Evolutionary conservation across 2,888 invertebrate genomes (phyloP).

Genomic region (Andrena hattorfiana): DNA sequence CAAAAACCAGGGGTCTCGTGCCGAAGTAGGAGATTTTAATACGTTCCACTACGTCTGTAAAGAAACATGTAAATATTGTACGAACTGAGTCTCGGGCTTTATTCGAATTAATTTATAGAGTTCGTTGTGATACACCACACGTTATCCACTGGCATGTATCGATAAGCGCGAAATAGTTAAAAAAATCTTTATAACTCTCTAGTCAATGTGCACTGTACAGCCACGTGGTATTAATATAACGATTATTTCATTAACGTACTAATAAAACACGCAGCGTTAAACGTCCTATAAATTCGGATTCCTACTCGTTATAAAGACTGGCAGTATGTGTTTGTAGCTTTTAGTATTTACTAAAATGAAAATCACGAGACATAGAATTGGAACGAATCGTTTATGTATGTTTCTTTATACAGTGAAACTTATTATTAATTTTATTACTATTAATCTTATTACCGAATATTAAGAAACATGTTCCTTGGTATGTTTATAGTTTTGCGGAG

Average conservation of each 20-base stretch:
- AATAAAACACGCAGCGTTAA: slow-evolving; percentile 59
- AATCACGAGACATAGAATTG: slow-evolving; percentile 25
- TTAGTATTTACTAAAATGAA: slow-evolving; percentile 16
- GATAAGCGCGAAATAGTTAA: slow-evolving; percentile 40
- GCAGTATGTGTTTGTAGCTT: slow-evolving; percentile 11
- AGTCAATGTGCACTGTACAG: slow-evolving; percentile 78
- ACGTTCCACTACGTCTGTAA: slow-evolving; percentile 54
- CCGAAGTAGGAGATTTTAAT: slow-evolving; percentile 76
- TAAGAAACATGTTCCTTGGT: slow-evolving; percentile 48
- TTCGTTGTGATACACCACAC: slow-evolving; percentile 48
- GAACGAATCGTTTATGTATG: slow-evolving; percentile 27
- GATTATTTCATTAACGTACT: slow-evolving; percentile 71
- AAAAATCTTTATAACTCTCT: slow-evolving; percentile 74
- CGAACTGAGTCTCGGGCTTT: slow-evolving; percentile 46
- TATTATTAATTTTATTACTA: slow-evolving; percentile 42
- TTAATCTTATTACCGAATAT: slow-evolving; percentile 26
- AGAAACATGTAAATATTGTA: slow-evolving; percentile 69
- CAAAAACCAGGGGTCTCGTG: slow-evolving; percentile 83
- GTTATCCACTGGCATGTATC: slow-evolving; percentile 35
- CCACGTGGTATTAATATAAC: slow-evolving; percentile 69
- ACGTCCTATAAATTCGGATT: slow-evolving; percentile 26
- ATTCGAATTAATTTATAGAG: slow-evolving; percentile 54
- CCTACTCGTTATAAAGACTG: slow-evolving; percentile 21
- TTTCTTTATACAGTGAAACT: slow-evolving; percentile 50
- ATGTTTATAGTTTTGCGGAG: slow-evolving; percentile 24